Evolutionary conservation across 2,888 invertebrate species (phyloP), one percentile per base, ranked within the genome.

Genomic region (Chloroclystis v-ata): DNA sequence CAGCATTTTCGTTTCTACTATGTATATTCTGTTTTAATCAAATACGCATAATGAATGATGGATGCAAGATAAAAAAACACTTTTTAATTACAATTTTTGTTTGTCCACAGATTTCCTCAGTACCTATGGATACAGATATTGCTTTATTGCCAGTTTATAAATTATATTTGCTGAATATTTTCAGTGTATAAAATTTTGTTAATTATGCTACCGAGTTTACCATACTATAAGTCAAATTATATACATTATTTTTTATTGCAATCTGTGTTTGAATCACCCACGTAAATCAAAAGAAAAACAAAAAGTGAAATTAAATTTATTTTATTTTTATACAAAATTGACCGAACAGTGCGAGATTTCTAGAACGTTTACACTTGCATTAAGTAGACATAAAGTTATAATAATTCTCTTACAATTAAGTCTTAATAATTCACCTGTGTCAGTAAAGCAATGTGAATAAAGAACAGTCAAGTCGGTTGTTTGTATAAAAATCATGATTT

Each of bases 261-360:
- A 63, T 49, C 55, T 61, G 69, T 60, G 70, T 82, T 82, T 78
- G 8, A 33, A 33, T 24, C 20, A 11, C 20, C 35, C 35, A 33
- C 14, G 14, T 32, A 49, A 72, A 71, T 16, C 33, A 20, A 61
- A 77, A 74, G 65, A 63, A 78, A 77, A 82, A 75, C 67, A 73
- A 67, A 67, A 62, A 61, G 65, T 78, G 71, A 83, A 85, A 82
- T 84, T 80, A 85, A 84, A 78, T 80, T 84, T 81, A 82, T 75
- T 85, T 86, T 79, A 78, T 82, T 85, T n/a, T 81, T 80, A 84
- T 84, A 85, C 83, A 87, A 87, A 87, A 86, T 87, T 87, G 87
- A 87, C 87, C 87, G 87, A 87, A 87, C 86, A 87, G 87, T 87
- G 87, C 87, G 87, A 87, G 86, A 87, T 87, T 87, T 86, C 86